Base-by-base conservation (phyloP, 2,888 invertebrate species). In the Hyposoter didymator region DNA sequence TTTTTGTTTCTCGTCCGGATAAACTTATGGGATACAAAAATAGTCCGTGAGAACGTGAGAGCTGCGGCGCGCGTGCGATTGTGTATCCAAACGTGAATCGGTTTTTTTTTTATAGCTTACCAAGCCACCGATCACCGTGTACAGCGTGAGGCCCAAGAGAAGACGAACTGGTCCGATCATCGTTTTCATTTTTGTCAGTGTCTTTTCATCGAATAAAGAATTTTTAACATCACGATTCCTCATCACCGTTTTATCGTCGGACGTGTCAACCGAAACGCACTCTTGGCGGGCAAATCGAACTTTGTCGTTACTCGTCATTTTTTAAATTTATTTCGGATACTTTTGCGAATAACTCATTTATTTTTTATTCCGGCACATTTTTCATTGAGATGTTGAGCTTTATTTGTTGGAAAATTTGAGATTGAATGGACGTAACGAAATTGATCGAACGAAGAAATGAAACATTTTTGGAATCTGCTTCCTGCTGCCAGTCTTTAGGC, bases 111-210 rank as follows among this genome's bases (percentile, higher is more conserved):
- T 86, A 59, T 69, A 39, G 95, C 96, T 95, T 94, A 97, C 97
- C 96, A 97, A 94, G 89, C 97, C 98, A 78, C 98, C 98, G 73
- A 96, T 96, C 45, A 96, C 96, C 0, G 97, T 97, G 91, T 97
- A 98, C 82, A 96, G 94, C 95, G 97, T 97, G 78, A 98, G 95
- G 0, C 97, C 96, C 70, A 97, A 95, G 86, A 97, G 95, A 86
- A 98, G 94, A 67, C 97, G 97, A 76, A 97, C 94, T 90, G 97
- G 97, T 82, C 97, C 96, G 73, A 97, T 91, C 17, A 96, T 96
- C 19, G 95, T 95, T 92, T 97, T 96, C 73, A 97, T 95, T 91
- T 96, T 92, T 70, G 73, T 83, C 12, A 88, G 5, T 10, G 87
- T 84, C 81, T 82, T 55, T 6, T 75, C 81, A 17, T 75, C 79